Conservation (phyloP, 2,888 invertebrate species). For the Octodonta nipae region DNA sequence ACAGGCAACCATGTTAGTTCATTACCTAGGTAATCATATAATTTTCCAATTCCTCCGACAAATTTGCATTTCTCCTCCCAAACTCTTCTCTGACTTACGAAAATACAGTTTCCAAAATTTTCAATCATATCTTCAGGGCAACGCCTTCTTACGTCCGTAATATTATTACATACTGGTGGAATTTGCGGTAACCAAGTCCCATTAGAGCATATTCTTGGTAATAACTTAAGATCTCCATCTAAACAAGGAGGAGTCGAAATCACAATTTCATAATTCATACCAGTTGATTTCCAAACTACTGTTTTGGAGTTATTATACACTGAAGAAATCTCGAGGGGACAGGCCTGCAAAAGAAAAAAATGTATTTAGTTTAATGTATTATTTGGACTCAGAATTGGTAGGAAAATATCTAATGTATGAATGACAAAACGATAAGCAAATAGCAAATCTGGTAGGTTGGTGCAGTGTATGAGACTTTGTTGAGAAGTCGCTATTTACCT, state of each 20-base stretch:
- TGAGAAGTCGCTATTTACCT: no score
- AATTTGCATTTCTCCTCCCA: conserved; percentile 5
- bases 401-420: no score
- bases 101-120: no score
- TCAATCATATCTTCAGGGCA: no score
- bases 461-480: no score
- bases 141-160: no score
- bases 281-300: conserved; percentile 9
- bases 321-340: conserved; percentile 8
- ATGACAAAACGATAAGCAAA: no score
- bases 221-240: conserved; percentile 18
- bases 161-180: conserved; percentile 18
- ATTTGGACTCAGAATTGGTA: no score
- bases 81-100: no score
- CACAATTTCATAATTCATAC: conserved; percentile 12
- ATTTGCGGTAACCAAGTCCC: conserved; percentile 23
- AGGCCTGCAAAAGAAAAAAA: conserved; percentile 6
- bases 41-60: not conserved
- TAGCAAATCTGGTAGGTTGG: no score
- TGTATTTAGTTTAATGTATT: no score
- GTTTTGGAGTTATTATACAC: conserved; percentile 2
- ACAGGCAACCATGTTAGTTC: conserved; percentile 22
- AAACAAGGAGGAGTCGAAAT: conserved; percentile 29
- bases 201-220: conserved; percentile 22
- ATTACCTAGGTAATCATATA: conserved; percentile 2